A percentile compares a stretch with the other conserved stretches of the same genome.
These are phyloP conservation scores for Galeopterus variegatus DNA, from an alignment of 2,113 vertebrate species.

Conservation along the genomic window DNA sequence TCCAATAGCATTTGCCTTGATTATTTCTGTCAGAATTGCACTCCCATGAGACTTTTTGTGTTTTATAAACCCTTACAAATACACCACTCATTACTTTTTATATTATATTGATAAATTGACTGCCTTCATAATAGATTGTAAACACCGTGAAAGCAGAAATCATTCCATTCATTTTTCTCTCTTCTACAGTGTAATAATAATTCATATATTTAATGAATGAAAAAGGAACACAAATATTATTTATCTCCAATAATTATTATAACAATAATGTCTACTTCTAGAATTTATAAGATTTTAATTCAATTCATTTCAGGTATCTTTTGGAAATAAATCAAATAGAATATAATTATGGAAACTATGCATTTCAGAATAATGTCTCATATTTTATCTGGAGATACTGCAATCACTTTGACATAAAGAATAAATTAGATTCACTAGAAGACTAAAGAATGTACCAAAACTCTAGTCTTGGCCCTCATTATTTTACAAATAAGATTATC, in stretches of 20 bases:
- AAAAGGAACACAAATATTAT: not conserved
- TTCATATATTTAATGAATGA: constrained; percentile 17
- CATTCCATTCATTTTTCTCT: not conserved
- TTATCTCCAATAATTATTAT: not conserved
- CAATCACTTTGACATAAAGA: not conserved
- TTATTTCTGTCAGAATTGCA: not conserved
- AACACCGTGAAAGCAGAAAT: constrained; percentile 23
- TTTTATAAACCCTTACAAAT: not conserved
- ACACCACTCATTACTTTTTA: not conserved
- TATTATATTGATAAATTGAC: not conserved
- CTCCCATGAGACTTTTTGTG: not conserved
- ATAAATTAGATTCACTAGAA: constrained; percentile 28
- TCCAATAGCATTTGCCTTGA: not conserved
- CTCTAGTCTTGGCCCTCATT: not conserved
- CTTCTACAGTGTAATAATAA: not conserved
- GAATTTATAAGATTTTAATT: not conserved
- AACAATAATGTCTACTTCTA: not conserved
- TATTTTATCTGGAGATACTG: not conserved
- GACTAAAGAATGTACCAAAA: not conserved
- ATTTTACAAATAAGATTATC: not conserved
- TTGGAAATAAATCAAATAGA: constrained; percentile 33
- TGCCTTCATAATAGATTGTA: not conserved
- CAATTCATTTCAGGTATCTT: not conserved
- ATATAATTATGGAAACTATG: not conserved
- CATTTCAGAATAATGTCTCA: not conserved